A percentile compares a stretch with the other conserved stretches of the same genome.
phyloP scores from a whole-genome alignment of 2,888 invertebrate genomes.

The Silvanus unidentatus region DNA sequence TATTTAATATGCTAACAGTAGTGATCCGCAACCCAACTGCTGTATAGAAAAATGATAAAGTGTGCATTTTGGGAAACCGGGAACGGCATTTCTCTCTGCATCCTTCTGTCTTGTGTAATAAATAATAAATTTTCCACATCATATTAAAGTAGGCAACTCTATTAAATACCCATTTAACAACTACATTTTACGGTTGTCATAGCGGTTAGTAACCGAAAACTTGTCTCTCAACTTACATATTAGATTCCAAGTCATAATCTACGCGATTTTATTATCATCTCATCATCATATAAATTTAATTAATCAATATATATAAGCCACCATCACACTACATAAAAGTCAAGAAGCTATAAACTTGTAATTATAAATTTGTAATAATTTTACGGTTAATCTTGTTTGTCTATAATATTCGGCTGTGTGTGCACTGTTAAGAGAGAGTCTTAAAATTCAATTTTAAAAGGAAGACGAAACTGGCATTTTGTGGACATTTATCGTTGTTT shows the following conservation, averaged over 20 bases:
- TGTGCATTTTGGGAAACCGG: no score
- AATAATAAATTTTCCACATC: no score
- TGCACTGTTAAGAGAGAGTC: no score
- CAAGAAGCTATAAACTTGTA: slow-evolving; percentile 21
- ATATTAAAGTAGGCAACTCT: no score
- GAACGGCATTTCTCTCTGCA: no score
- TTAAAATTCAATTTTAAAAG: no score
- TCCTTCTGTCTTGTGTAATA: no score
- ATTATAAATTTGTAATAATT: slow-evolving; percentile 22
- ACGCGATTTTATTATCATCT: slow-evolving; percentile 19
- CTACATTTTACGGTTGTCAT: slow-evolving; percentile 25
- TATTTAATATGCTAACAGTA: no score
- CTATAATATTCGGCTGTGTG: background rate
- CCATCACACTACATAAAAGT: slow-evolving; percentile 13
- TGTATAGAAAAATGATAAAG: no score
- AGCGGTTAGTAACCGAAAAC: slow-evolving; percentile 16
- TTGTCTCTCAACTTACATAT: slow-evolving; percentile 14
- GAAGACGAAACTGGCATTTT: no score
- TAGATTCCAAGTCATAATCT: slow-evolving; percentile 15
- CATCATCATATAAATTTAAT: slow-evolving; percentile 14
- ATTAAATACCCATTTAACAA: slow-evolving; percentile 12
- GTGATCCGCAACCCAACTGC: no score
- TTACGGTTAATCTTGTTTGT: slow-evolving; percentile 4
- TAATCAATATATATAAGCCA: slow-evolving; percentile 12
- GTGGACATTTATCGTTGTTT: no score